Base-by-base conservation (phyloP, 2,113 vertebrate species). In the Bufo gargarizans region DNA sequence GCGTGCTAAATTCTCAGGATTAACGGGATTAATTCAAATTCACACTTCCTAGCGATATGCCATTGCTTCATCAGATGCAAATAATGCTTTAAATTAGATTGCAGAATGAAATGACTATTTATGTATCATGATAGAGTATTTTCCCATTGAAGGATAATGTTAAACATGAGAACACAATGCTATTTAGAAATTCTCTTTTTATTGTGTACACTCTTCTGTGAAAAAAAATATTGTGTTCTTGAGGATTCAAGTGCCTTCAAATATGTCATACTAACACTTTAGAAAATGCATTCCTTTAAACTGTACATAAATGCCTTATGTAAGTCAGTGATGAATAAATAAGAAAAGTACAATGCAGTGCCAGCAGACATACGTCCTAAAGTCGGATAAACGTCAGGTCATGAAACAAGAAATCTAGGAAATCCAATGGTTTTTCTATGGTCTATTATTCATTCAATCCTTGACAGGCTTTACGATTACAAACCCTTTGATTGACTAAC, bases 401-500 rank as follows among this genome's bases (percentile, higher is more conserved):
- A 94, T 91, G 91, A 96, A 97, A 95, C 96, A 96, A 95, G 94
- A 95, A 96, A 95, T 94, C 94, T 96, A 96, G 96, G 96, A 97
- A 97, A 95, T 91, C 88, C 43, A 56, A 92, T 93, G 94, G 96
- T 97, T 97, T 98, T 97, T 98, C 95, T 96, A 92, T 90, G 93
- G 94, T 93, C 96, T 93, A 95, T 97, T 97, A 97, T 96, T 98
- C 97, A 98, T 97, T 96, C 95, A 96, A 93, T 97, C 96, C 95
- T 96, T 97, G 96, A 94, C 96, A 98, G 95, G 92, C 95, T 96
- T 99, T 97, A 96, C 96, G 96, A 97, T 98, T 98, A 97, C 97
- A 97, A 96, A 98, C 97, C 96, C 96, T 95, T 97, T 97, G 96
- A 98, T 97, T 98, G 97, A 97, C 97, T 98, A 97, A 97, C 96